Base-by-base conservation (phyloP, 1,140 invertebrate species). In the Diabrotica virgifera region DNA sequence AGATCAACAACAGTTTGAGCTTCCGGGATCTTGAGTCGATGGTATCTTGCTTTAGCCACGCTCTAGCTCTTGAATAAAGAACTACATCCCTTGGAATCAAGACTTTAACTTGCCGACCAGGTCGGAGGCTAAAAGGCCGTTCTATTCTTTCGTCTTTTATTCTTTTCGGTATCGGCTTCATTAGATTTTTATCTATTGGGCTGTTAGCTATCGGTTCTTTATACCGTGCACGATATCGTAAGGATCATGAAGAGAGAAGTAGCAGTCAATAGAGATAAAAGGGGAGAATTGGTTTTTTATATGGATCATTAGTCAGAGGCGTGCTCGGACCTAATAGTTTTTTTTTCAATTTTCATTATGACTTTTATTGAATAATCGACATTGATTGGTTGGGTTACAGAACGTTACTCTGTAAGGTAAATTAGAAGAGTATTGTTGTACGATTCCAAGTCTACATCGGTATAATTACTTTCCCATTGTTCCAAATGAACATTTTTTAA, bases 131-230 rank as follows among this genome's bases (percentile, higher is more conserved):
- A 46, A 3, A 46, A 46, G 40, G 40, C 40, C 40, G n/a, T 46
- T 46, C 40, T 46, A 46, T 46, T 46, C 40, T 46, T 46, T 46
- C 24, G 24, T 24, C 24, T 46, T n/a, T 8, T 10, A 46, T 46
- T 46, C 40, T 46, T 46, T 46, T 46, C 40, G 40, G 40, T 46
- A 46, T n/a, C 40, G 40, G n/a, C 40, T 46, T 46, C 40, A 6
- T 46, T 46, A 46, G 40, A 46, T 46, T 46, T 46, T 46, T 46
- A 46, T 46, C 40, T 46, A 46, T 46, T 46, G 40, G 40, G 40
- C 40, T 46, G 40, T 46, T 46, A 46, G 40, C 40, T 46, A 46
- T 46, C 40, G 40, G 40, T 46, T 46, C 40, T 46, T 46, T 46
- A 46, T 46, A 46, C 40, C n/a, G 40, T 46, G 40, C 40, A 46